These are phyloP conservation scores for Euthynnus affinis DNA, from an alignment of 2,797 vertebrate genomes.

Conservation along the genomic window DNA sequence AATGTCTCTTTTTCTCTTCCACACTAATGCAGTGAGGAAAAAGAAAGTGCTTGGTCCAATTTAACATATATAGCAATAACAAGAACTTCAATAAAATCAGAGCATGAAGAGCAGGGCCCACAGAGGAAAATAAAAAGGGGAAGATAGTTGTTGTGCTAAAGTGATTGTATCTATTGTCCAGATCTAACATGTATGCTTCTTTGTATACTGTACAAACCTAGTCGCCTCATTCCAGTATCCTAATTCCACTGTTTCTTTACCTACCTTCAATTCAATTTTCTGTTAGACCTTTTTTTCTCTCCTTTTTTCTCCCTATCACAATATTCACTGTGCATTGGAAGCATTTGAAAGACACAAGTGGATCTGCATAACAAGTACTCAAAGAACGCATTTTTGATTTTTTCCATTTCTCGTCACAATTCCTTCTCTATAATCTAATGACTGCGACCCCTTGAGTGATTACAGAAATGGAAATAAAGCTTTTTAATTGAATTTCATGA, in stretches of 20 bases:
- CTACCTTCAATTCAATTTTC: constrained; percentile 19
- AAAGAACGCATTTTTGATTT: constrained; percentile 36
- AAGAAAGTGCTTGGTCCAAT: constrained; percentile 52
- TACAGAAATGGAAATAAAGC: constrained; percentile 66
- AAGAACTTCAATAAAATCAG: constrained; percentile 39
- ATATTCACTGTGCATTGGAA: constrained; percentile 14
- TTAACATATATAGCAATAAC: constrained; percentile 42
- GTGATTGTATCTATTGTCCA: constrained; percentile 31
- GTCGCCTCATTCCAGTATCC: neutral
- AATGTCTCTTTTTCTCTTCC: constrained; percentile 32
- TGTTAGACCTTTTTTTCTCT: constrained; percentile 16
- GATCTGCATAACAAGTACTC: constrained; percentile 14
- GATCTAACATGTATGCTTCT: constrained; percentile 13
- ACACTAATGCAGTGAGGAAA: constrained; percentile 44
- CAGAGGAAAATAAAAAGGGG: constrained; percentile 36
- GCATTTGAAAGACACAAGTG: neutral
- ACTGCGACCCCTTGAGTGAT: constrained; percentile 65
- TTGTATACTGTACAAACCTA: constrained; percentile 13
- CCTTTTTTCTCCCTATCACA: neutral
- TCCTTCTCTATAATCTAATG: constrained; percentile 58
- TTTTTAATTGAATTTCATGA: constrained; percentile 80
- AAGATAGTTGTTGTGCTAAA: constrained; percentile 26
- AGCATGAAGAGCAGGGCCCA: constrained; percentile 31
- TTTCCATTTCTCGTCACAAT: constrained; percentile 41
- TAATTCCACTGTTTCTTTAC: constrained; percentile 20